These are phyloP conservation scores for Leptopilina clavipes DNA, from an alignment of 1,140 invertebrate genomes.

Conservation along the genomic window DNA sequence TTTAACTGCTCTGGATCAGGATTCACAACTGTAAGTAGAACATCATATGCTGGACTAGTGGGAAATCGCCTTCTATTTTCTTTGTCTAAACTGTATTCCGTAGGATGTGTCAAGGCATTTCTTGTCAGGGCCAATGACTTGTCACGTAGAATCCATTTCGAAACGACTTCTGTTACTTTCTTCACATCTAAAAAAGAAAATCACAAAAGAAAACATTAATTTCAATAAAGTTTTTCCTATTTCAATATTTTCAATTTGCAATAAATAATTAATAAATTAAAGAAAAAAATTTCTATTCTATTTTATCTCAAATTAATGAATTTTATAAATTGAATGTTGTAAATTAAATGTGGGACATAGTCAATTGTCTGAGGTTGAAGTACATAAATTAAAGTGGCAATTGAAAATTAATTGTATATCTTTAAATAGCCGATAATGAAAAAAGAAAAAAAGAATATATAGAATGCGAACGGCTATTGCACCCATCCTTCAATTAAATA, in stretches of 20 bases:
- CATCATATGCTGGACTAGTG: slow-evolving; percentile 80
- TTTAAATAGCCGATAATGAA: slow-evolving; percentile 17
- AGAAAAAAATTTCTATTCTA: background rate
- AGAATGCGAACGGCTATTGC: background rate
- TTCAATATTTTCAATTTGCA: too few species aligned
- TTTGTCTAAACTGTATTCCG: slow-evolving; percentile 66
- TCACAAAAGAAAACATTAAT: background rate
- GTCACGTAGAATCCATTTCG: slow-evolving; percentile 69
- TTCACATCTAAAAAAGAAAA: slow-evolving; percentile 53
- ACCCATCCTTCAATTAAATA: slow-evolving; percentile 31
- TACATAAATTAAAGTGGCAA: background rate
- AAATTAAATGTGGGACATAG: background rate
- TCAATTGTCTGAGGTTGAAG: background rate
- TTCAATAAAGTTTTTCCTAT: too few species aligned
- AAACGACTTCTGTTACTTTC: slow-evolving; percentile 65
- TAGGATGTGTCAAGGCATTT: slow-evolving; percentile 69
- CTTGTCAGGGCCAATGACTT: slow-evolving; percentile 67
- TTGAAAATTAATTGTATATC: background rate
- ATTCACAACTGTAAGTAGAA: slow-evolving; percentile 85
- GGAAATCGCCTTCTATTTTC: slow-evolving; percentile 73
- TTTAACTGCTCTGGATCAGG: slow-evolving; percentile 83
- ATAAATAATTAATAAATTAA: background rate
- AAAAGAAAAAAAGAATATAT: background rate
- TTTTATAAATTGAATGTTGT: background rate
- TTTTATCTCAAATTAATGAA: background rate